A percentile compares a stretch with the other conserved stretches of the same genome.
Evolutionary conservation across 2,888 invertebrate genomes (phyloP).

Genomic region (Drosophila percnosoma): DNA sequence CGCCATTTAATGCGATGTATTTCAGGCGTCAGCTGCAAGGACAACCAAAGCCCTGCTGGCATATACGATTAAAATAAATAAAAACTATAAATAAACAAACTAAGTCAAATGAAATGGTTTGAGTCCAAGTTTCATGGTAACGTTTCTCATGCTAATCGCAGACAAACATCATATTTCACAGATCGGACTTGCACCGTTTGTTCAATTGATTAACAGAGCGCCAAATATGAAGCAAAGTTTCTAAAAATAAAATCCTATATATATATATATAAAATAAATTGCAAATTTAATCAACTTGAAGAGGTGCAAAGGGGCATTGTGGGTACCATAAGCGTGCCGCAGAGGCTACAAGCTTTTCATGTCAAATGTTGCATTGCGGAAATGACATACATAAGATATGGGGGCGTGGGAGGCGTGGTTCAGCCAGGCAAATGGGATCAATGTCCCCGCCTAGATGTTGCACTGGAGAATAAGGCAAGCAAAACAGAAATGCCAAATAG

Average conservation of each 20-base stretch:
- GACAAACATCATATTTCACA: slow-evolving; percentile 39
- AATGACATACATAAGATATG: slow-evolving; percentile 68
- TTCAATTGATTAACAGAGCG: slow-evolving; percentile 36
- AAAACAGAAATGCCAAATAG: slow-evolving; percentile 64
- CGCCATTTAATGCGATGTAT: slow-evolving; percentile 24
- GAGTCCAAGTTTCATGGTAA: slow-evolving; percentile 5
- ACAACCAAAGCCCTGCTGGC: slow-evolving; percentile 27
- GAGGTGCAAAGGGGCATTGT: slow-evolving; percentile 19
- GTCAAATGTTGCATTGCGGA: slow-evolving; percentile 54
- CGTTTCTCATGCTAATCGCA: slow-evolving; percentile 33
- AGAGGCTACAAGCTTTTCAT: slow-evolving; percentile 24
- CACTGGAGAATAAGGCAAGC: slow-evolving; percentile 68
- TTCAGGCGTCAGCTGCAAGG: slow-evolving; percentile 38
- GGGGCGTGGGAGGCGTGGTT: slow-evolving; percentile 12
- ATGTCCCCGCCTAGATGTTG: slow-evolving; percentile 66
- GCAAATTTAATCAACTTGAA: background rate
- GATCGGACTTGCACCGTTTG: slow-evolving; percentile 46
- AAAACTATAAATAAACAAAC: background rate
- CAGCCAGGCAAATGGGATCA: slow-evolving; percentile 68
- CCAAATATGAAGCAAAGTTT: slow-evolving; percentile 34
- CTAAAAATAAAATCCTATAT: background rate
- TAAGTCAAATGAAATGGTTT: slow-evolving; percentile 2
- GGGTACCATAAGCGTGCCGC: slow-evolving; percentile 34
- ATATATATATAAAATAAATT: slow-evolving; percentile 6
- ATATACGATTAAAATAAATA: slow-evolving; percentile 2